Evolutionary conservation across 2,888 invertebrate species (phyloP).

Genomic region (Heteromurus nitidus): DNA sequence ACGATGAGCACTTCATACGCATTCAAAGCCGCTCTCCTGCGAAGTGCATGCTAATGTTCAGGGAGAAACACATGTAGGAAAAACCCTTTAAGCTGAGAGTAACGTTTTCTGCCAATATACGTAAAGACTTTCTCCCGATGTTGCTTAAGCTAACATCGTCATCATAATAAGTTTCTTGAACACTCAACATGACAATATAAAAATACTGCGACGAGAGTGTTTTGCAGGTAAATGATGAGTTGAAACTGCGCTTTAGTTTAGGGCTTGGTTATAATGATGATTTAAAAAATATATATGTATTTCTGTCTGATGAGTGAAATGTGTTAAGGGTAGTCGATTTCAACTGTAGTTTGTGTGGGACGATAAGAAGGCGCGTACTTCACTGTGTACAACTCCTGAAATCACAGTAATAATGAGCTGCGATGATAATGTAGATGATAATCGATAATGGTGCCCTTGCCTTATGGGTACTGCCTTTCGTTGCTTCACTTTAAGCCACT

Average conservation of each 20-base stretch:
- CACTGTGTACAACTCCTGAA: no score
- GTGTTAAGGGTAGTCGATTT: no score
- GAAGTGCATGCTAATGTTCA: constrained; percentile 19
- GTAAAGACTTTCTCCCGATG: constrained; percentile 31
- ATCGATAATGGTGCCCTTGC: constrained; percentile 45
- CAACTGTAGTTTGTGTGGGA: no score
- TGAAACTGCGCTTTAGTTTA: no score
- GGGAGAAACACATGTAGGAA: constrained; percentile 5
- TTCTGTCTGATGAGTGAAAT: no score
- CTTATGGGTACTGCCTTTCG: constrained; percentile 1
- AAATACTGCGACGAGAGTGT: no score
- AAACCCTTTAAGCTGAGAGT: background rate
- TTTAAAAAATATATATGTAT: no score
- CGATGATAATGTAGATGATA: constrained; percentile 23
- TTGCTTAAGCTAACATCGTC: background rate
- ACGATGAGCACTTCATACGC: no score
- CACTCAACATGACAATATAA: background rate
- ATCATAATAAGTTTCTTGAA: background rate
- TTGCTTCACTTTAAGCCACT: background rate
- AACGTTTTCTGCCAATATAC: background rate
- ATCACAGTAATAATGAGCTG: constrained; percentile 3
- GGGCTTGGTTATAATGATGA: no score
- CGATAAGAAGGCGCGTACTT: no score
- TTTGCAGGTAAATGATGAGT: no score
- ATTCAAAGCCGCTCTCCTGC: no score